Evolutionary conservation across 2,888 invertebrate species (phyloP).

Genomic region (Coleophora deauratella): DNA sequence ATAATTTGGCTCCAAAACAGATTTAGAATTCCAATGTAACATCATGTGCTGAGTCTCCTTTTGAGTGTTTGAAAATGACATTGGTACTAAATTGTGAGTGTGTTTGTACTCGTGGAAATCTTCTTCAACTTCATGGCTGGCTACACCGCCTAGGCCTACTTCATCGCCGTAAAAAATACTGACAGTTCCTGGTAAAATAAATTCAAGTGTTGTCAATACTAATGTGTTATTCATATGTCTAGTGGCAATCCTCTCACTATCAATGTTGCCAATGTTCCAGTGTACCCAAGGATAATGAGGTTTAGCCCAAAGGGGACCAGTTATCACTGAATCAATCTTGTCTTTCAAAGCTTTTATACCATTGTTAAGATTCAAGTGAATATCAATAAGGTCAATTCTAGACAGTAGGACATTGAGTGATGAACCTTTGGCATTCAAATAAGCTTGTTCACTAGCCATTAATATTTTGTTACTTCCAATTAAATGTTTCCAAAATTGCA

Average conservation of each 20-base stretch:
- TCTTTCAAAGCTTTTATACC: conserved; percentile 74
- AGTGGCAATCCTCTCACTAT: conserved; percentile 74
- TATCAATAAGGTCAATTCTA: conserved; percentile 81
- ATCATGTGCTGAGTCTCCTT: conserved; percentile 48
- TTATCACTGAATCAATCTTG: conserved; percentile 73
- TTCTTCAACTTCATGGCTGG: conserved; percentile 62
- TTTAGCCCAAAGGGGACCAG: conserved; percentile 75
- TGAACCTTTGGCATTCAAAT: conserved; percentile 56
- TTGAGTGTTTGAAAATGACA: conserved; percentile 75
- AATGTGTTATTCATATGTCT: conserved; percentile 77
- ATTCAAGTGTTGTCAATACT: conserved; percentile 80
- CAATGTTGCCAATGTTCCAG: conserved; percentile 83
- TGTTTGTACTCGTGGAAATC: conserved; percentile 76
- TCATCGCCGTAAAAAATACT: conserved; percentile 95
- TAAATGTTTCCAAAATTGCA: conserved; percentile 80
- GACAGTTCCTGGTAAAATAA: conserved; percentile 89
- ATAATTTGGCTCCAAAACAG: conserved; percentile 60
- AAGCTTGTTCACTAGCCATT: conserved; percentile 76
- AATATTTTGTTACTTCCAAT: conserved; percentile 77
- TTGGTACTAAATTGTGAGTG: conserved; percentile 79
- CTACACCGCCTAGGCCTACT: conserved; percentile 79
- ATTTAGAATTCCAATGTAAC: conserved; percentile 78
- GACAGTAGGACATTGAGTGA: conserved; percentile 76
- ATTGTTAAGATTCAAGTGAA: conserved; percentile 74
- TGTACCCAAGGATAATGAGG: conserved; percentile 83